Base-by-base conservation (phyloP, 2,888 invertebrate genomes). In the Oxyscelio sp. region DNA sequence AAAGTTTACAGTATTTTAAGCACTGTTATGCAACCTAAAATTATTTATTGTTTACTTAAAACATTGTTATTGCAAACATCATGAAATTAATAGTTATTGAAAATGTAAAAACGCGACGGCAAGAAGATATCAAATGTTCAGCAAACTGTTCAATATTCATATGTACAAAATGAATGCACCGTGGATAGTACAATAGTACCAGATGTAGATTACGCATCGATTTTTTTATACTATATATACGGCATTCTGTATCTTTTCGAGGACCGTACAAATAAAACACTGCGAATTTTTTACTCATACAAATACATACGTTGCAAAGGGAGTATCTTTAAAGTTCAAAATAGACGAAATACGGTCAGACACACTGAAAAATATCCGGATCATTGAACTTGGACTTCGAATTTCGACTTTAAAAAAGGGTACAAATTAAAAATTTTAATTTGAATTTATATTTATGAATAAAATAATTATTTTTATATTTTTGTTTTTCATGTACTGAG, bases 341-440 rank as follows among this genome's bases (percentile, higher is more conserved):
- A 86, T 86, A 84, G 73, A 81, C 70, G 73, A 84, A 87, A 87
- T 83, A 75, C 75, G 73, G 52, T 27, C 19, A 48, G 63, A 63
- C 43, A 22, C 38, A 34, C 43, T 87, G 85, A 88, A 89, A 89
- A 88, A 71, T 88, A 88, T 86, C 70, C 70, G 82, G 89, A 90
- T 88, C 90, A 87, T 89, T 90, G 89, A 90, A 88, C 89, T 85
- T 89, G 80, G 40, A 34, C 19, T 31, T 34, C 38, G 45, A n/a
- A 22, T n/a, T 73, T 73, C 61, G 43, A 71, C 58, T 71, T 71
- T n/a, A n/a, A n/a, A n/a, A n/a, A n/a, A n/a, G n/a, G n/a, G n/a
- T n/a, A n/a, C n/a, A n/a, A n/a, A n/a, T n/a, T n/a, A n/a, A n/a
- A n/a, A n/a, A n/a, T n/a, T n/a, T n/a, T n/a, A n/a, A n/a, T n/a